These are phyloP conservation scores for Alosa alosa DNA, from an alignment of 2,113 vertebrate species.

Conservation along the genomic window DNA sequence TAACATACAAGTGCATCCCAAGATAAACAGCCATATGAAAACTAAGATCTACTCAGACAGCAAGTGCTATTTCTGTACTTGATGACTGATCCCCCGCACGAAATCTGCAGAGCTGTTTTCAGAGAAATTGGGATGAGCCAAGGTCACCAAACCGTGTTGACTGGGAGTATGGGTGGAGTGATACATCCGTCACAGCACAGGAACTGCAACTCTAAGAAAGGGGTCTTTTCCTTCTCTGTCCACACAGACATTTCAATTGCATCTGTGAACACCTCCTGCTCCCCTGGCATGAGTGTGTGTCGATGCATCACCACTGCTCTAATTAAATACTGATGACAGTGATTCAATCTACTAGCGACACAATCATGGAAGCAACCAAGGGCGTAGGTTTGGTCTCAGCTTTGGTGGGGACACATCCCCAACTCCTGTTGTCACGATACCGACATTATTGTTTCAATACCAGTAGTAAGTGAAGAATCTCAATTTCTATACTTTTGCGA, in stretches of 20 bases:
- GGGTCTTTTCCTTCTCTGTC: background rate
- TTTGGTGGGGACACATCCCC: too few relatives aligned
- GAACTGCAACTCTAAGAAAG: background rate
- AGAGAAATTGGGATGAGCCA: background rate
- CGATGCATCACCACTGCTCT: background rate
- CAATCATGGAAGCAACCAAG: background rate
- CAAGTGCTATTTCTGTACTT: background rate
- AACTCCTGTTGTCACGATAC: too few relatives aligned
- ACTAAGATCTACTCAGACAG: background rate
- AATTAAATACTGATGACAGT: background rate
- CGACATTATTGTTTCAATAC: too few relatives aligned
- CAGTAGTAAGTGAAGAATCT: too few relatives aligned
- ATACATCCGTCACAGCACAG: background rate
- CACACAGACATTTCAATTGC: background rate
- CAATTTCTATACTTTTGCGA: too few relatives aligned
- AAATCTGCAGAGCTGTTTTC: slow-evolving; percentile 10
- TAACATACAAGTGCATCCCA: background rate
- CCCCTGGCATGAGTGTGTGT: background rate
- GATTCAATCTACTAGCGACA: background rate
- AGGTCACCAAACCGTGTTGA: slow-evolving; percentile 4
- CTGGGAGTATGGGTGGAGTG: background rate
- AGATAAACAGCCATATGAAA: slow-evolving; percentile 8
- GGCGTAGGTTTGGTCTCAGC: too few relatives aligned
- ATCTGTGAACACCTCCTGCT: background rate
- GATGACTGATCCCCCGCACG: background rate